These are phyloP conservation scores for Hololepta plana DNA, from an alignment of 2,888 invertebrate genomes.

Conservation along the genomic window DNA sequence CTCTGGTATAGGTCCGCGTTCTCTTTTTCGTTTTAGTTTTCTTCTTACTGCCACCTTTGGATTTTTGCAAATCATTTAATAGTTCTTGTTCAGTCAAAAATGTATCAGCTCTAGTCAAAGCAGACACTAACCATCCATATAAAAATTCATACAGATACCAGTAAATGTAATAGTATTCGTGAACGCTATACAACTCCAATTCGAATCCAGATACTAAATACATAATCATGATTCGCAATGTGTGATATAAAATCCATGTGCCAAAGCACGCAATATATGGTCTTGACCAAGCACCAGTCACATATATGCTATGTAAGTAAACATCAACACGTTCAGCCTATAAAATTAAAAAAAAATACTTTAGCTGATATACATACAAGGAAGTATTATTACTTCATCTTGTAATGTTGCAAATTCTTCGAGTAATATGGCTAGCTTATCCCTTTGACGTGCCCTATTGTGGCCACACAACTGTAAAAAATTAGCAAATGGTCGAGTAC, in stretches of 20 bases:
- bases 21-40: constrained; percentile 40
- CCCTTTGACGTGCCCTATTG: constrained; percentile 87
- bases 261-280: constrained; percentile 73
- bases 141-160: constrained; percentile 93
- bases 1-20: constrained; percentile 55
- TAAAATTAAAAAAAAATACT: constrained; percentile 32
- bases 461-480: constrained; percentile 83
- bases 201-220: constrained; percentile 90
- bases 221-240: constrained; percentile 80
- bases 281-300: constrained; percentile 47
- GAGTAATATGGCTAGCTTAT: constrained; percentile 75
- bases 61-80: constrained; percentile 28
- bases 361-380: too few relatives aligned
- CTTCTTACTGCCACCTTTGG: constrained; percentile 40
- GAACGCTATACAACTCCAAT: constrained; percentile 84
- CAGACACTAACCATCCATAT: constrained; percentile 85
- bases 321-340: constrained; percentile 86
- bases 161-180: constrained; percentile 92
- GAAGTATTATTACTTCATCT: too few relatives aligned
- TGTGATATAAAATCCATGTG: constrained; percentile 92
- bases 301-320: constrained; percentile 48
- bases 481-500: constrained; percentile 71
- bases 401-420: constrained; percentile 84
- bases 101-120: constrained; percentile 74
- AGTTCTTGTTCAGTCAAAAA: constrained; percentile 52